These are phyloP conservation scores for Drosophila nr. medialis DNA, from an alignment of 2,888 invertebrate genomes.

Conservation along the genomic window DNA sequence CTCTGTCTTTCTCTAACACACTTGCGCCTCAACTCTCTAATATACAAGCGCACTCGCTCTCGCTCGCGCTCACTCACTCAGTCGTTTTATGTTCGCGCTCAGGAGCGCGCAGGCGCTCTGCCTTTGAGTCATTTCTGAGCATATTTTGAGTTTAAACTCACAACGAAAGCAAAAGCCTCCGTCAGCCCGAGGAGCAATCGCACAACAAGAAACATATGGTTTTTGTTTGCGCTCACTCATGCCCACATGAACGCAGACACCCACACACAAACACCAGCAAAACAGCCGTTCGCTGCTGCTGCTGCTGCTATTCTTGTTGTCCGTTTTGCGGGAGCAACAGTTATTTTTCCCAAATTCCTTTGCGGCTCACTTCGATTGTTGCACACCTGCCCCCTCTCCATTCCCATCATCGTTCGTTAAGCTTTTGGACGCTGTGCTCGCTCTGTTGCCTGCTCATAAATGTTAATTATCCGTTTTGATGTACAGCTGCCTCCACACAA, in stretches of 20 bases:
- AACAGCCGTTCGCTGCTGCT: conserved; percentile 39
- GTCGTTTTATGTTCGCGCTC: conserved; percentile 25
- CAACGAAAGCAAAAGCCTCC: conserved; percentile 78
- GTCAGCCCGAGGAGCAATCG: conserved; percentile 19
- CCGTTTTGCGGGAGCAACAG: conserved; percentile 68
- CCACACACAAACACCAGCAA: conserved; percentile 10
- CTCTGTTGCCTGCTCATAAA: conserved; percentile 73
- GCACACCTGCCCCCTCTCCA: conserved; percentile 30
- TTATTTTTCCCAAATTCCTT: conserved; percentile 67
- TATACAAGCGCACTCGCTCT: conserved; percentile 24
- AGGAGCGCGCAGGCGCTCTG: conserved; percentile 68
- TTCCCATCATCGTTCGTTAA: not conserved
- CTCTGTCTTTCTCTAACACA: conserved; percentile 1
- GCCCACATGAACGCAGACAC: conserved; percentile 23
- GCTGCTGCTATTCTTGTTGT: conserved; percentile 24
- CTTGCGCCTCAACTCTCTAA: conserved; percentile 16
- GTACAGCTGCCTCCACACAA: conserved; percentile 34
- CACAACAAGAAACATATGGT: conserved; percentile 77
- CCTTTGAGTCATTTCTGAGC: conserved; percentile 50
- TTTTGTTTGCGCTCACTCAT: conserved; percentile 67
- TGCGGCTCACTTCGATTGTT: conserved; percentile 58
- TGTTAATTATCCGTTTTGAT: conserved; percentile 73
- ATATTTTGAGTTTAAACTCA: conserved; percentile 45
- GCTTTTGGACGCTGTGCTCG: conserved; percentile 43
- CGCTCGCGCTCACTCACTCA: conserved; percentile 12